Base-by-base conservation (phyloP, 1,140 invertebrate genomes). In the Oedothorax gibbosus region DNA sequence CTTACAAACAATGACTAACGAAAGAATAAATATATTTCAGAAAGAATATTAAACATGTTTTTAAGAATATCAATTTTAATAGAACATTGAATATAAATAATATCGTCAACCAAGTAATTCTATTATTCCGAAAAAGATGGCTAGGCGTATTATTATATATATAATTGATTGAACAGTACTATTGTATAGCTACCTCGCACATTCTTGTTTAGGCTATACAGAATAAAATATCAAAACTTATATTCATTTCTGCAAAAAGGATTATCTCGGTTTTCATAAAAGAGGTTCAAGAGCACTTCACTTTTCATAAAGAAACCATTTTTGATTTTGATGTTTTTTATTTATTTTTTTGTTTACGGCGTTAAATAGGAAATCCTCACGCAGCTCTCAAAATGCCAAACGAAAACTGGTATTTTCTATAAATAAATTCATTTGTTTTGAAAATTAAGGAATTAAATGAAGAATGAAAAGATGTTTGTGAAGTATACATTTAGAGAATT, bases 271-370 rank as follows among this genome's bases (percentile, higher is more conserved):
- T 53, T 72, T 51, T 35, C 15, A 21, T 21, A 7, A 75, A 68
- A 79, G 64, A 79, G 77, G 64, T 79, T 79, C 77, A 79, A 79
- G 77, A 79, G 77, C 77, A 75, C 72, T 75, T 57, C 68, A 71
- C 75, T 77, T 35, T 35, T 64, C 60, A 49, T 54, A 11, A 54
- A 20, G 51, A 54, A 54, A 66, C 77, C 64, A 68, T 79, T 79
- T 79, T 66, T 68, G 18, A 53, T 53, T 68, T 78, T 78, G 11
- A 54, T 49, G 53, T 15, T 75, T 75, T 14, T 57, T 75, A 75
- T 57, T 75, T 75, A 64, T 66, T 79, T 79, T 79, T 66, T 56
- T 79, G 76, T 79, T 79, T 79, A 79, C 77, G 51, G 77, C 53
- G 77, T 68, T 79, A 79, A 79, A 9, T 68, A 79, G 77, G 62